phyloP scores from a whole-genome alignment of 2,797 vertebrate species.

The Dallia pectoralis region DNA sequence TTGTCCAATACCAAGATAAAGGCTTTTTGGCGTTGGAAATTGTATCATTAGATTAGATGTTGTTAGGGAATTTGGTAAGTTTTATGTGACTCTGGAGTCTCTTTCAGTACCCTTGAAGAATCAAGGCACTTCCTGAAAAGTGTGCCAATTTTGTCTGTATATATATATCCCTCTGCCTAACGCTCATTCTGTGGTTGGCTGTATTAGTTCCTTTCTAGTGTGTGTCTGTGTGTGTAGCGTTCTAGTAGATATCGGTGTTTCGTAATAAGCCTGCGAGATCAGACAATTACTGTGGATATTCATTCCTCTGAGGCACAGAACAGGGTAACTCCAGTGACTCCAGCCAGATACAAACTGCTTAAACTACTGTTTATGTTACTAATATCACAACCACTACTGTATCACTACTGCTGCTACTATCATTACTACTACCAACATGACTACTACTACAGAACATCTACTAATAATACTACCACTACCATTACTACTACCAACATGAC shows the following conservation, averaged over 20 bases:
- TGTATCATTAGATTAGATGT: no score
- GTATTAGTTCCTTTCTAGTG: neutral
- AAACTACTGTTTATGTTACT: no score
- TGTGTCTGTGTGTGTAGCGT: neutral
- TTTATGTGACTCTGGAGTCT: no score
- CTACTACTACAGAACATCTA: no score
- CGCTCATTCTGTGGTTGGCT: neutral
- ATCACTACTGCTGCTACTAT: neutral
- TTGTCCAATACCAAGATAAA: neutral
- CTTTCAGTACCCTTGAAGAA: neutral
- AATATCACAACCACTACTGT: no score
- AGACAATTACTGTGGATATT: conserved; percentile 21
- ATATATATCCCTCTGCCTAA: neutral
- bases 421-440: neutral
- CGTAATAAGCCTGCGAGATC: neutral
- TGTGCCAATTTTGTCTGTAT: neutral
- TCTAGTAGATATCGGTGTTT: neutral
- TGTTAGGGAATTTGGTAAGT: neutral
- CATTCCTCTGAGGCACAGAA: conserved; percentile 36
- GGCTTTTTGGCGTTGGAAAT: no score
- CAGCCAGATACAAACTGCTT: conserved; percentile 36
- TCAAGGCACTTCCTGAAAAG: neutral
- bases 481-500: neutral
- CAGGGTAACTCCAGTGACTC: conserved; percentile 44
- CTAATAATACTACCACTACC: neutral